Conservation (phyloP, 2,113 vertebrate genomes). For the Phocoena sinus region DNA sequence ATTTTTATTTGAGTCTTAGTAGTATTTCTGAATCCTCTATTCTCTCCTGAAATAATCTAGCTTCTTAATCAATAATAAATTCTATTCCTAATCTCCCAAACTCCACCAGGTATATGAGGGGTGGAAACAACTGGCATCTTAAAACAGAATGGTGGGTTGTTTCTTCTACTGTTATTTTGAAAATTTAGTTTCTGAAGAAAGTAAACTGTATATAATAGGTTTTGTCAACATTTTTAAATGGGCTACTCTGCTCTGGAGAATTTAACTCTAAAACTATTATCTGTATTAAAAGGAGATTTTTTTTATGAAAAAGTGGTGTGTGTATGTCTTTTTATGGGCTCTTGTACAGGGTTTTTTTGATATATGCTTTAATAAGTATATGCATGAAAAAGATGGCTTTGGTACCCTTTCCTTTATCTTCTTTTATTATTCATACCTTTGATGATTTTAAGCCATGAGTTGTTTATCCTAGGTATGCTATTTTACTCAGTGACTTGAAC, state of each 20-base stretch:
- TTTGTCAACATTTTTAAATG: neutral
- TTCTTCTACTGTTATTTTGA: neutral
- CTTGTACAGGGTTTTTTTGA: neutral
- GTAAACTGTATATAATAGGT: neutral
- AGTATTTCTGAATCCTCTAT: neutral
- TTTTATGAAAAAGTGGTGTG: neutral
- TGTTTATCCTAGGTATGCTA: neutral
- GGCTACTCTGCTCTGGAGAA: neutral
- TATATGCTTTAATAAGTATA: neutral
- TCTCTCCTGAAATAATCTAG: neutral
- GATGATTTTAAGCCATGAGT: conserved; percentile 1
- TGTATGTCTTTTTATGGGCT: neutral
- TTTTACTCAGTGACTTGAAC: conserved; percentile 41
- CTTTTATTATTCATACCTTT: neutral
- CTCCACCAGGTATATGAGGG: neutral
- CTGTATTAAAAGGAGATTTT: neutral
- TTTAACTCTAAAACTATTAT: conserved; percentile 14
- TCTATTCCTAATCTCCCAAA: neutral
- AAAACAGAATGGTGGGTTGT: neutral
- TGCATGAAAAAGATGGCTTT: neutral
- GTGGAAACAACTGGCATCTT: neutral
- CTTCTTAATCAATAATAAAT: neutral
- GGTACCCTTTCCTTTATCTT: neutral
- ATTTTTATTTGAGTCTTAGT: neutral
- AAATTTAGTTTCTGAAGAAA: neutral